phyloP scores from a whole-genome alignment of 1,140 invertebrate genomes.

The Cydia pomonella region DNA sequence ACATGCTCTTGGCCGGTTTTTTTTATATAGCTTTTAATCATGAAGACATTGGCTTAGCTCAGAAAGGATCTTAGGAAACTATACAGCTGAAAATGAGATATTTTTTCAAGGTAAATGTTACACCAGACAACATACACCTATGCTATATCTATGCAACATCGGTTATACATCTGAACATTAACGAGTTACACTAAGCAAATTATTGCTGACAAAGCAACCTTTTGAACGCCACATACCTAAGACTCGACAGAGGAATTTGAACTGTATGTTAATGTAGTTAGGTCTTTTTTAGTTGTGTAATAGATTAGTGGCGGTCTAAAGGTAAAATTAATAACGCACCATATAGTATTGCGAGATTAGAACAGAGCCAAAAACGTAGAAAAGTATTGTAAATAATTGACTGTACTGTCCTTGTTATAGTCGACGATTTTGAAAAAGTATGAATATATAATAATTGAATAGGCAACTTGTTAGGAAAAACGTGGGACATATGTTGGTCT shows the following conservation, averaged over 20 bases:
- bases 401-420: neutral
- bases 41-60: neutral
- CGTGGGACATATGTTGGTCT: neutral
- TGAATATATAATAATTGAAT: neutral
- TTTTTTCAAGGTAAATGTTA: neutral
- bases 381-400: neutral
- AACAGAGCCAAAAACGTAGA: conserved; percentile 5
- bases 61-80: neutral
- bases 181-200: conserved; percentile 38
- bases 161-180: conserved; percentile 27
- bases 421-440: neutral
- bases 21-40: neutral
- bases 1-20: too few relatives aligned
- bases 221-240: conserved; percentile 32
- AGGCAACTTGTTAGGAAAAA: too few relatives aligned
- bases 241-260: neutral
- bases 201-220: conserved; percentile 36
- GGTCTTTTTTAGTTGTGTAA: neutral
- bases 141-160: conserved; percentile 22
- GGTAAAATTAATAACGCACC: conserved; percentile 38
- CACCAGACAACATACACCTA: conserved; percentile 3
- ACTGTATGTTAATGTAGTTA: neutral
- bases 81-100: too few relatives aligned
- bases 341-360: conserved; percentile 51
- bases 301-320: neutral